A percentile compares a stretch with the other conserved stretches of the same genome.
These are phyloP conservation scores for Melieria picta DNA, from an alignment of 2,888 invertebrate genomes.

Conservation along the genomic window DNA sequence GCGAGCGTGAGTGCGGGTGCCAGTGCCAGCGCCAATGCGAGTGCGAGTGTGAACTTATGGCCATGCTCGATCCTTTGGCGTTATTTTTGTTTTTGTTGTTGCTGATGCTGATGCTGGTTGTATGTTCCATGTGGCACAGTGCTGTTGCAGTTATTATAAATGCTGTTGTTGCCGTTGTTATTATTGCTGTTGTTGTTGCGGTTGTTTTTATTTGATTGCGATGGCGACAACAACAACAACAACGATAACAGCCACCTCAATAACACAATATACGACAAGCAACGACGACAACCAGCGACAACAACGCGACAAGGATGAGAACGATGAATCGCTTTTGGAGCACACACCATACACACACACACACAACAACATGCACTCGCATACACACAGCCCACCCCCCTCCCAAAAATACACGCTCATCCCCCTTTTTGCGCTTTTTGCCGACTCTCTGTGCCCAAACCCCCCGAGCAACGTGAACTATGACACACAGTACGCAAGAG, in stretches of 20 bases:
- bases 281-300: not conserved
- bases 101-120: not conserved
- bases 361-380: too few species aligned
- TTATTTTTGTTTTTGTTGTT: not conserved
- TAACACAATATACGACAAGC: too few species aligned
- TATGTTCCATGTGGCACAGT: not conserved
- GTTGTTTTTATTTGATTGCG: conserved; percentile 1
- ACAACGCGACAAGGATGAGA: not conserved
- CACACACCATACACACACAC: too few species aligned
- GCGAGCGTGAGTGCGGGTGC: not conserved
- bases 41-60: too few species aligned
- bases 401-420: too few species aligned
- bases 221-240: not conserved
- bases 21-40: not conserved
- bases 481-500: not conserved
- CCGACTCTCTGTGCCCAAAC: too few species aligned
- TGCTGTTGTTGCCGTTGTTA: not conserved
- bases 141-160: not conserved
- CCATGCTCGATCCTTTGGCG: too few species aligned
- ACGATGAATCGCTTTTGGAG: not conserved
- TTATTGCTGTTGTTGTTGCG: conserved; percentile 1
- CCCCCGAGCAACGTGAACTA: too few species aligned
- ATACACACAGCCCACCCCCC: too few species aligned
- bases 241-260: too few species aligned
- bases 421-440: too few species aligned